These are phyloP conservation scores for Phylloscopus collybita DNA, from an alignment of 2,797 vertebrate genomes.

Conservation along the genomic window DNA sequence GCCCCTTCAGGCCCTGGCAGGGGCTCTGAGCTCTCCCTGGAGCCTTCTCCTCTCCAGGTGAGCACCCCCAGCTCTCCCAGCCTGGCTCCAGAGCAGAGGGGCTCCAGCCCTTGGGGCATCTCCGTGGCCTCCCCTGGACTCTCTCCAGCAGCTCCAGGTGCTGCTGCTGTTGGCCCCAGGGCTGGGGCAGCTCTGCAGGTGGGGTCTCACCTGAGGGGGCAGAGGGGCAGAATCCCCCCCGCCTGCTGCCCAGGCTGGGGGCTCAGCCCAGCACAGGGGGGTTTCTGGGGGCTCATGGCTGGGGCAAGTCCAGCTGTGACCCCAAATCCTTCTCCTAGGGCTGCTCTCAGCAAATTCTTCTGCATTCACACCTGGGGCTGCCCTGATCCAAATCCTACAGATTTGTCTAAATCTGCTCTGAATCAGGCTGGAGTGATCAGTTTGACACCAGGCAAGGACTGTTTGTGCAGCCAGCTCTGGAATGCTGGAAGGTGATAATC, in stretches of 20 bases:
- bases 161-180: not conserved
- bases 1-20: not conserved
- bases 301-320: not conserved
- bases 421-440: not conserved
- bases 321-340: not conserved
- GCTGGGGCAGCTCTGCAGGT: not conserved
- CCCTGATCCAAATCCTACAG: not conserved
- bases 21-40: not conserved
- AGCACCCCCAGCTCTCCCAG: not conserved
- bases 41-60: not conserved
- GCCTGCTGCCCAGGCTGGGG: not conserved
- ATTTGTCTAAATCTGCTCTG: not conserved
- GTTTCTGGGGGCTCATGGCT: not conserved
- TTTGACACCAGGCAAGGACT: not conserved
- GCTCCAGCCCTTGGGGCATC: not conserved
- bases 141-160: not conserved
- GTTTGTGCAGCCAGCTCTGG: not conserved
- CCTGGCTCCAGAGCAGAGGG: not conserved
- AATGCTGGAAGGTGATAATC: not conserved
- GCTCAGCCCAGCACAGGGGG: not conserved
- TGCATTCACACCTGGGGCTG: not conserved
- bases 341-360: not conserved
- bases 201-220: not conserved
- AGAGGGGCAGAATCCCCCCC: not conserved
- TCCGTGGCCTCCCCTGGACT: fast-evolving